Conservation (phyloP, 2,888 invertebrate genomes). For the Tenthredo distinguenda region DNA sequence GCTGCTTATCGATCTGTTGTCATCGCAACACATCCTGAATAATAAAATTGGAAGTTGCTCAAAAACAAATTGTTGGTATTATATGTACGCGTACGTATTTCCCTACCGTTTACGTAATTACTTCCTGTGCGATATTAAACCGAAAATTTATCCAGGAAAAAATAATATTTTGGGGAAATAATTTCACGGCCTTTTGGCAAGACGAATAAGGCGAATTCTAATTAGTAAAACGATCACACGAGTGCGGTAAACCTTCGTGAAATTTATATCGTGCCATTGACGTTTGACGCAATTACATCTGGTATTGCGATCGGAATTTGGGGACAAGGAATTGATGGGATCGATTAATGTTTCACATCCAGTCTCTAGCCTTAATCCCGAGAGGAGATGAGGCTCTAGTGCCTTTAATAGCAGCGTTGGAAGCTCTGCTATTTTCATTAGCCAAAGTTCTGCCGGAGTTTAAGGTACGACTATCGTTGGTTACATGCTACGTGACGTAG, state of each 20-base stretch:
- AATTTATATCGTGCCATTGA: background rate
- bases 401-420: slow-evolving; percentile 15
- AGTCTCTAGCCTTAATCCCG: slow-evolving; percentile 6
- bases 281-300: background rate
- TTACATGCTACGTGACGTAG: background rate
- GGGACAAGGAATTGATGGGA: background rate
- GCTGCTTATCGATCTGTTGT: slow-evolving; percentile 32
- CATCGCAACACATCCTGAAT: slow-evolving; percentile 27
- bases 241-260: background rate
- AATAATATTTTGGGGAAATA: background rate
- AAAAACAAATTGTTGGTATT: background rate
- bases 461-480: background rate
- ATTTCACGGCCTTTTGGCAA: background rate
- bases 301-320: background rate
- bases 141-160: background rate
- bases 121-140: background rate
- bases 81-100: background rate
- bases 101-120: background rate
- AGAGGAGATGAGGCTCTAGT: slow-evolving; percentile 22
- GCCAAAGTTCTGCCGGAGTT: background rate
- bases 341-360: background rate
- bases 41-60: background rate
- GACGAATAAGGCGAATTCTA: background rate
- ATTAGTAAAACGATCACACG: background rate
- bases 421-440: slow-evolving; percentile 26